Evolutionary conservation across 2,888 invertebrate species (phyloP), one percentile per base, ranked within the genome.

Genomic region (Celastrina argiolus): DNA sequence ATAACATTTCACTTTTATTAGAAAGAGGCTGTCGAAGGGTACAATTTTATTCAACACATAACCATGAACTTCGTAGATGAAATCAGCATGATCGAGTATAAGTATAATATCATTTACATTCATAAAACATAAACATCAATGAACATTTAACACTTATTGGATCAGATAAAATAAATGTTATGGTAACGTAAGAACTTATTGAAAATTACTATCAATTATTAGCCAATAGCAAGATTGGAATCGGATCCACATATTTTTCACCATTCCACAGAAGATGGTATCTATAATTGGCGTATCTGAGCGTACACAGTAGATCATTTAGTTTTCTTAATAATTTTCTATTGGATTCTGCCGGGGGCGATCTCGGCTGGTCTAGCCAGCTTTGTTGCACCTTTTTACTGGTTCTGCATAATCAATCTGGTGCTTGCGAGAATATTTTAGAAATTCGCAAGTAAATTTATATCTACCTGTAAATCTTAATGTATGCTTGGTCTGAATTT

Each of bases 281-380:
- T 89, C 89, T 88, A 85, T 90, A 89, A 89, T 90, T 88, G 90
- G 88, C 88, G 83, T 89, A 88, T 89, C 89, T 87, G 80, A 80
- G 68, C 83, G 83, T 81, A 78, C 78, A 83, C 84, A 79, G 87
- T 87, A 87, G 87, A 89, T 89, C 88, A 89, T 90, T 91, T 89
- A 88, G 89, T 90, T 89, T 89, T 89, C 90, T 88, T 87, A 87
- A 90, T 91, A 89, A 90, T 88, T 88, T 89, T 88, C 89, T 89
- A 89, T 88, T 88, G 86, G 74, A 78, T 78, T 75, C 73, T 68
- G 84, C 90, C 84, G 66, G 71, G 70, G 85, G 90, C 88, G 73
- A 72, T 77, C 70, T 71, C 72, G 74, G 78, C 81, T 77, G 78
- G 82, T 82, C 82, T 79, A 78, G 81, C 72, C 72, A 76, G 78